phyloP scores from a whole-genome alignment of 2,888 invertebrate species.

The Stenchaetothrips biformis region DNA sequence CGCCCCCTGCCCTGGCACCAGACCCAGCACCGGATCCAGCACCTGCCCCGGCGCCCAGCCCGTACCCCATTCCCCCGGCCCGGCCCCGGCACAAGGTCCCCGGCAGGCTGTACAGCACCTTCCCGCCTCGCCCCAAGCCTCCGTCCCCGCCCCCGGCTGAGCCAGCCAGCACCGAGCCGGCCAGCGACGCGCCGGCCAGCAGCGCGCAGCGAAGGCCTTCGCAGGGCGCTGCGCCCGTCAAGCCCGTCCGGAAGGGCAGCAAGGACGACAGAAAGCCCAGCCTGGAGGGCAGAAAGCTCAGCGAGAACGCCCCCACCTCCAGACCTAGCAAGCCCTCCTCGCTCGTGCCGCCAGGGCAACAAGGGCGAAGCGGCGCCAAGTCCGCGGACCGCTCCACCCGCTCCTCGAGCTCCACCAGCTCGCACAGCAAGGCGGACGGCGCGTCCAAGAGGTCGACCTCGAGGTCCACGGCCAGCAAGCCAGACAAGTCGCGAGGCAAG shows the following conservation, averaged over 20 bases:
- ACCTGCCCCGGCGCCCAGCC: slow-evolving; percentile 33
- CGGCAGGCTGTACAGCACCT: slow-evolving; percentile 19
- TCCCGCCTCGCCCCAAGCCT: slow-evolving; percentile 43
- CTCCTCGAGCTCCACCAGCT: slow-evolving; percentile 1
- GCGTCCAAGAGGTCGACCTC: not conserved
- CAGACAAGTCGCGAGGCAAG: not conserved
- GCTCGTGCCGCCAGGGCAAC: not conserved
- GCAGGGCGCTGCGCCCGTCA: not conserved
- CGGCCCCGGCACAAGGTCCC: slow-evolving; percentile 36
- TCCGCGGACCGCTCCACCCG: not conserved
- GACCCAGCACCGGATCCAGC: slow-evolving; percentile 37
- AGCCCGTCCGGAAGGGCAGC: not conserved
- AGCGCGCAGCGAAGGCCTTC: slow-evolving; percentile 58
- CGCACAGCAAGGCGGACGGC: slow-evolving; percentile 4
- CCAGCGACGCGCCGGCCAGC: slow-evolving; percentile 59
- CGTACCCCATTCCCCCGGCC: slow-evolving; percentile 36
- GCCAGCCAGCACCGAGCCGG: slow-evolving; percentile 52
- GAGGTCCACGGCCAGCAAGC: not conserved
- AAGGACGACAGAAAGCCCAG: not conserved
- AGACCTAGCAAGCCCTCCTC: not conserved
- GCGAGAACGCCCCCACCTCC: not conserved
- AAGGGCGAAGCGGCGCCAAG: too few species aligned
- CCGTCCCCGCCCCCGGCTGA: slow-evolving; percentile 47
- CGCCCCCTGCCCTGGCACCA: slow-evolving; percentile 34
- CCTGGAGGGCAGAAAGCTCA: not conserved